Evolutionary conservation across 2,797 vertebrate species (phyloP).

Genomic region (Mallotus villosus): DNA sequence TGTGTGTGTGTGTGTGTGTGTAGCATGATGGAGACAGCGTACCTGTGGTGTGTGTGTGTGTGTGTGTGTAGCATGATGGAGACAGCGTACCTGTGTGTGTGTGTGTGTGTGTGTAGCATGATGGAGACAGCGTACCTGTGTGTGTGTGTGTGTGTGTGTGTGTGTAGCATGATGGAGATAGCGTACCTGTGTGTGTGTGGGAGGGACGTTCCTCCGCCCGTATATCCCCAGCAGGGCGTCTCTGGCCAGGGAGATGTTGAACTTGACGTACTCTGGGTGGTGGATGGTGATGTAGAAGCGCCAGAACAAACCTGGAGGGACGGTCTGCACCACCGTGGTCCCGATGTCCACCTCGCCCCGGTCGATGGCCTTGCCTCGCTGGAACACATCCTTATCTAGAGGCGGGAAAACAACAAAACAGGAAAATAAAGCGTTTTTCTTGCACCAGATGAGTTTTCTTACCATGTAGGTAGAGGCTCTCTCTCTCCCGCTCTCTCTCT

Average conservation of each 20-base stretch:
- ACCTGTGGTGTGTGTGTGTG: background rate
- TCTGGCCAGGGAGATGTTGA: slow-evolving; percentile 83
- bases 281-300: slow-evolving; percentile 84
- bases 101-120: background rate
- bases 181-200: slow-evolving; percentile 86
- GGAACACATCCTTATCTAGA: slow-evolving; percentile 68
- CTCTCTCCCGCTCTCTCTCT: no score
- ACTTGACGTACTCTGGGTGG: slow-evolving; percentile 85
- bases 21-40: no score
- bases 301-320: slow-evolving; percentile 87
- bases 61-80: no score
- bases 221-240: slow-evolving; percentile 87
- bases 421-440: background rate
- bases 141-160: background rate
- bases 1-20: no score
- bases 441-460: no score
- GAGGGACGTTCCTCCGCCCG: slow-evolving; percentile 85
- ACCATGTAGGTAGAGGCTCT: no score
- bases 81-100: background rate
- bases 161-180: no score
- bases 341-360: slow-evolving; percentile 85
- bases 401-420: no score
- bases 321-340: slow-evolving; percentile 81
- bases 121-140: background rate
- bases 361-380: slow-evolving; percentile 83